Base-by-base conservation (phyloP, 2,888 invertebrate genomes). In the Invenusta paracnida region DNA sequence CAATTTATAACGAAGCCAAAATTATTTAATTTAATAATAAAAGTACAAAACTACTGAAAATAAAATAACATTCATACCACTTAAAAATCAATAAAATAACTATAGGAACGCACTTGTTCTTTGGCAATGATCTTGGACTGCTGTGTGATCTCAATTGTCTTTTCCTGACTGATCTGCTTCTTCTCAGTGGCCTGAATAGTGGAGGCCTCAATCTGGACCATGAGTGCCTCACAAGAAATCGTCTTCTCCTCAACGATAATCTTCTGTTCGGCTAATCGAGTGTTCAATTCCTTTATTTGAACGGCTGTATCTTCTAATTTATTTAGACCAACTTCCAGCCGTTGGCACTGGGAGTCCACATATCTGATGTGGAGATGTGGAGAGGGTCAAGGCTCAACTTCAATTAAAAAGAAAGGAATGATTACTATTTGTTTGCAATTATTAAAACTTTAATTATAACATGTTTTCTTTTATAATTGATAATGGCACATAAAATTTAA, bases 251-350 rank as follows among this genome's bases (percentile, higher is more conserved):
- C 85, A 17, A 85, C 85, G 1, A 87, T 82, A 13, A 30, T 25
- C 81, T 87, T 87, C 79, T 87, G 87, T 28, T 81, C 82, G 5
- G 84, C 86, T n/a, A 87, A 27, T 29, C 85, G 79, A 23, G 31
- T 28, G 30, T 87, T 87, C 23, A 87, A 30, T 23, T 85, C 81
- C 23, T 87, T 82, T 17, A 87, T 82, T 28, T 87, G 86, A 29
- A 66, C 31, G 29, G 82, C 79, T 30, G 87, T 87, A 27, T 87
- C 87, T 27, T 82, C 84, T 17, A 87, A 48, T 82, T 87, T 87
- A 25, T 85, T 30, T 28, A 87, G 85, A 25, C 87, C 87, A 1
- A 79, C 87, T 13, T 83, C 67, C 23, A 87, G 73, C 13, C 87
- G 23, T n/a, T 87, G 81, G 27, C 84, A 79, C 82, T 87, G 67